A percentile compares a stretch with the other conserved stretches of the same genome.
Evolutionary conservation across 2,113 vertebrate genomes (phyloP).

Genomic region (Haemorhous mexicanus): DNA sequence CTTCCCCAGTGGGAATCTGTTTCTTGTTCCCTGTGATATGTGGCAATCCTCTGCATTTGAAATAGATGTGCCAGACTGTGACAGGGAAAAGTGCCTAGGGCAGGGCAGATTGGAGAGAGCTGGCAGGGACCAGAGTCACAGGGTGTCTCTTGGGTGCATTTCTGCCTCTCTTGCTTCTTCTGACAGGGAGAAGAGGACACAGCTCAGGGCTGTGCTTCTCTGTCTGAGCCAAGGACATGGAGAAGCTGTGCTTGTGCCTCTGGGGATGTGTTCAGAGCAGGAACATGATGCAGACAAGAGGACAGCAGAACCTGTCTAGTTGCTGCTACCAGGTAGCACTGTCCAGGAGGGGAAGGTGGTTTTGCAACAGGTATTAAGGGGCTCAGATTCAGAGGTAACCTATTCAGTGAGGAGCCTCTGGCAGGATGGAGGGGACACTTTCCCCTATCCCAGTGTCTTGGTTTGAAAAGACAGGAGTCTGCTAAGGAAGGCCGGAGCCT

Average conservation of each 20-base stretch:
- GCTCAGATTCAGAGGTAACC: not conserved
- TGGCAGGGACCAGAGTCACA: not conserved
- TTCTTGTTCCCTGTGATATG: conserved; percentile 12
- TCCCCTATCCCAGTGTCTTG: not conserved
- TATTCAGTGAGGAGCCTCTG: not conserved
- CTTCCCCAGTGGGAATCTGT: conserved; percentile 8
- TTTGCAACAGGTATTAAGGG: not conserved
- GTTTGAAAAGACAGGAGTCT: no score
- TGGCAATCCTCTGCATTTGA: not conserved
- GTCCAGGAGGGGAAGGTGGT: not conserved
- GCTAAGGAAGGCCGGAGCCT: no score
- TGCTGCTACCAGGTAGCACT: not conserved
- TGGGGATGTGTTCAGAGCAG: not conserved
- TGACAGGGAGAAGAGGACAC: not conserved
- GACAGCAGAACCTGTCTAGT: not conserved
- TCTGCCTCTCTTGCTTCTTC: not conserved
- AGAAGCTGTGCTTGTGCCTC: not conserved
- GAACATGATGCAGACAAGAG: not conserved
- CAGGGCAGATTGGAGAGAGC: not conserved
- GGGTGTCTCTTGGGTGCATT: not conserved
- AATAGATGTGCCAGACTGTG: conserved; percentile 26
- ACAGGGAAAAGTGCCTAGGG: not conserved
- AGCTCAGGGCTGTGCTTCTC: not conserved
- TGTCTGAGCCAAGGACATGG: not conserved
- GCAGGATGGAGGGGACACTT: not conserved